A percentile compares a stretch with the other conserved stretches of the same genome.
Conservation (phyloP, 1,140 invertebrate species). For the Copidosoma floridanum region DNA sequence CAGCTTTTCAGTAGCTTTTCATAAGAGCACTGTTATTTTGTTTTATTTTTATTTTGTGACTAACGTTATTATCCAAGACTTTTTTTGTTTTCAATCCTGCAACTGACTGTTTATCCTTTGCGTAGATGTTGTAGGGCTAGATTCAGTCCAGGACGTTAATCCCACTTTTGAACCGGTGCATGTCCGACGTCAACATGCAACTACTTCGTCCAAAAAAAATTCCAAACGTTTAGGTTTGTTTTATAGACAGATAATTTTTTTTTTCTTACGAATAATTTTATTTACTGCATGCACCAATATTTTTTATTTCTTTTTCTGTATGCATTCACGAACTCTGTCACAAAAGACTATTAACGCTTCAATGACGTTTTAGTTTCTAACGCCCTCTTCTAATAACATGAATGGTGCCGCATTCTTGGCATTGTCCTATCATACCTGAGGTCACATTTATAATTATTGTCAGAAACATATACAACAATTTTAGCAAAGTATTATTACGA, state of each 20-base stretch:
- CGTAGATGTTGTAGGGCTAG: constrained; percentile 32
- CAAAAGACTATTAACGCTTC: no score
- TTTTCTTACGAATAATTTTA: background rate
- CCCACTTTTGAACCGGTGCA: constrained; percentile 20
- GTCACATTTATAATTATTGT: no score
- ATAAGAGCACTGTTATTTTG: constrained; percentile 5
- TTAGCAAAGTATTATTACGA: no score
- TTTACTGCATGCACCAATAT: background rate
- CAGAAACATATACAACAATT: no score
- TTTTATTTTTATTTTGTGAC: constrained; percentile 9
- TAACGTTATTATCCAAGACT: background rate
- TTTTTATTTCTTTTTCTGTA: no score
- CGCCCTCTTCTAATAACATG: no score
- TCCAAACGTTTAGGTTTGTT: constrained; percentile 31
- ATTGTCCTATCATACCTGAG: no score
- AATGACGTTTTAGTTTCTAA: no score
- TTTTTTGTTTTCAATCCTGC: no score
- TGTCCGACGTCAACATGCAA: constrained; percentile 20
- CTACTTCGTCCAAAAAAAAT: constrained; percentile 21
- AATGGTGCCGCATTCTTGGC: no score
- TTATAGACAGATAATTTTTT: constrained; percentile 1
- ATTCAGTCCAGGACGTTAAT: constrained; percentile 24
- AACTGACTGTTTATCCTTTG: constrained; percentile 21
- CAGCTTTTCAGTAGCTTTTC: constrained; percentile 18
- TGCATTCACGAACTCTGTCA: no score